Base-by-base conservation (phyloP, 2,888 invertebrate genomes). In the Atethmia centrago region DNA sequence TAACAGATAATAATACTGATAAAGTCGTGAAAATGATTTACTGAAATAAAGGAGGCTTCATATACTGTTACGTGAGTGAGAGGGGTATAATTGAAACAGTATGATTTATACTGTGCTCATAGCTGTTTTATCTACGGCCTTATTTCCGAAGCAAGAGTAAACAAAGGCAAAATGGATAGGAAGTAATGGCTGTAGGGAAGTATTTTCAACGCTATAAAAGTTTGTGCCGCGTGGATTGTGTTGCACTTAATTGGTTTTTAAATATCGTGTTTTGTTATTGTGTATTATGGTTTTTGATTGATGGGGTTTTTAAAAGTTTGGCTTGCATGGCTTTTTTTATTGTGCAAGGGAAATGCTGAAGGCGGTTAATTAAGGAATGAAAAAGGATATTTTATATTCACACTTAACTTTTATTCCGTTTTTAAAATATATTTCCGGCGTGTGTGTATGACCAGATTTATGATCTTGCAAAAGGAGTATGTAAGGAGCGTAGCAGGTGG, bases 21-120 rank as follows among this genome's bases (percentile, higher is more conserved):
- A 85, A 87, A 85, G 77, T 85, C 83, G 64, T 69, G 73, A 72
- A 68, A 85, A 87, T 87, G 87, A 87, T 85, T 80, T 87, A 85
- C 76, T 78, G 83, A 67, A 74, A 82, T 68, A 79, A 87, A 82
- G 67, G 80, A 77, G 74, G 70, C 73, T 83, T n/a, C 71, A 84
- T 84, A 84, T 68, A 64, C 76, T 47, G 80, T n/a, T n/a, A n/a
- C n/a, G n/a, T 77, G 83, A 85, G 90, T 92, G 91, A 92, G 91
- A 90, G 89, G 89, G 87, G 89, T 89, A 89, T 94, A 93, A 94
- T 94, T 94, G 94, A 93, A 94, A 93, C 89, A 87, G 88, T 88
- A 92, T 94, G 93, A 94, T 94, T 94, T 94, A 94, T 92, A 85
- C 84, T 77, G 80, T 79, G 80, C 58, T 77, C 76, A 79, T 85